Conservation (phyloP, 2,797 vertebrate species). For the Meda fulgida region DNA sequence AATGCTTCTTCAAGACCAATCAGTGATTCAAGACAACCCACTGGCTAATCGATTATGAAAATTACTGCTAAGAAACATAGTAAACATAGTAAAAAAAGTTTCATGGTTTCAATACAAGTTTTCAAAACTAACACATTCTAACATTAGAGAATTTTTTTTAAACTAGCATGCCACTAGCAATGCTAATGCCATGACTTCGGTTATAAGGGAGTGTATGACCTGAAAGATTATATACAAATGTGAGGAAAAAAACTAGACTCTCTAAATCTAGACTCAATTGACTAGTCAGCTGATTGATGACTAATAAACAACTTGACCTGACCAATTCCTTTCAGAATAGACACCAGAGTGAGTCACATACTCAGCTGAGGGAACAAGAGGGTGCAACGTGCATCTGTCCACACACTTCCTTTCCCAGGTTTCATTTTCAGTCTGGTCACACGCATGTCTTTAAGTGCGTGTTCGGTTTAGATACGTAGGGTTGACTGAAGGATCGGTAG, state of each 20-base stretch:
- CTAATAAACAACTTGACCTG: background rate
- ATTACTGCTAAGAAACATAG: no score
- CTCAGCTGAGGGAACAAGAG: constrained; percentile 4
- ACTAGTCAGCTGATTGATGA: background rate
- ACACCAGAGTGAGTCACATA: constrained; percentile 1
- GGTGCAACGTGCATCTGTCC: constrained; percentile 44
- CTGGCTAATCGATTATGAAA: no score
- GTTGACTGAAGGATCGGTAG: constrained; percentile 72
- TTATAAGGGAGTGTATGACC: background rate
- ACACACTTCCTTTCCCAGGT: constrained; percentile 37
- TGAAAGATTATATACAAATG: background rate
- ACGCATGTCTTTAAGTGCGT: constrained; percentile 66
- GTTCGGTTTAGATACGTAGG: constrained; percentile 65
- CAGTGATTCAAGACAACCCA: no score
- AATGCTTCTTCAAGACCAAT: no score
- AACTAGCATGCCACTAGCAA: background rate
- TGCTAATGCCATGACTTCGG: background rate
- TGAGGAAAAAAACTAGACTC: background rate
- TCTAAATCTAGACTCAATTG: background rate
- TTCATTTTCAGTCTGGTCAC: constrained; percentile 66
- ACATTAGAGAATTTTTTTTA: background rate
- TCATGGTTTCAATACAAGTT: no score
- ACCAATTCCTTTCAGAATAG: background rate
- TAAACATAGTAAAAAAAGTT: no score
- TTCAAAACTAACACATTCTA: no score